Evolutionary conservation across 1,140 invertebrate genomes (phyloP).

Genomic region (Drosophila subobscura): DNA sequence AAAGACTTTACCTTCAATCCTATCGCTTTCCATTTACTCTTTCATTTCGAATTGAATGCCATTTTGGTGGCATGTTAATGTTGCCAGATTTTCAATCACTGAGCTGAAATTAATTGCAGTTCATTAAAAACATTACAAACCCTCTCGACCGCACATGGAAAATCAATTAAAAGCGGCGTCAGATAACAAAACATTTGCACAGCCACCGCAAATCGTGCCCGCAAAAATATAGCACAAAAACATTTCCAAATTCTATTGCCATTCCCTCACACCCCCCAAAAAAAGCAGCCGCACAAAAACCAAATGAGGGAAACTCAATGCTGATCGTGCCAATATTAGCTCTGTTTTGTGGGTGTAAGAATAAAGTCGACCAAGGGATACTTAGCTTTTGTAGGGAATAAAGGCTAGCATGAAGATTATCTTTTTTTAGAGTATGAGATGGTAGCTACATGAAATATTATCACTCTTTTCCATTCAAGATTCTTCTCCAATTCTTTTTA

Average conservation of each 20-base stretch:
- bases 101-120: slow-evolving; percentile 58
- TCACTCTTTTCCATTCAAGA: too few relatives aligned
- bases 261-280: slow-evolving; percentile 5
- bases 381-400: neutral
- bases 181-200: slow-evolving; percentile 68
- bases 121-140: slow-evolving; percentile 56
- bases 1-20: slow-evolving; percentile 25
- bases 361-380: neutral
- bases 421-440: too few relatives aligned
- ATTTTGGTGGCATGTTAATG: slow-evolving; percentile 3
- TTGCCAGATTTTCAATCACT: slow-evolving; percentile 31
- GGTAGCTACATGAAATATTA: too few relatives aligned
- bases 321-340: slow-evolving; percentile 58
- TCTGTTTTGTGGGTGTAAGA: slow-evolving; percentile 20
- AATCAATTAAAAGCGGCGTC: slow-evolving; percentile 70
- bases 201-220: slow-evolving; percentile 63
- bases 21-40: neutral
- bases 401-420: too few relatives aligned
- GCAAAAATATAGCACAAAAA: slow-evolving; percentile 53
- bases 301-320: slow-evolving; percentile 13
- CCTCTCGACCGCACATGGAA: slow-evolving; percentile 56
- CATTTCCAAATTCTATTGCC: slow-evolving; percentile 11
- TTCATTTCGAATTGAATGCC: slow-evolving; percentile 9
- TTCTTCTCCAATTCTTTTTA: too few relatives aligned
- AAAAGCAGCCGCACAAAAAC: slow-evolving; percentile 12